phyloP scores from a whole-genome alignment of 2,113 vertebrate species.

The Bettongia penicillata region DNA sequence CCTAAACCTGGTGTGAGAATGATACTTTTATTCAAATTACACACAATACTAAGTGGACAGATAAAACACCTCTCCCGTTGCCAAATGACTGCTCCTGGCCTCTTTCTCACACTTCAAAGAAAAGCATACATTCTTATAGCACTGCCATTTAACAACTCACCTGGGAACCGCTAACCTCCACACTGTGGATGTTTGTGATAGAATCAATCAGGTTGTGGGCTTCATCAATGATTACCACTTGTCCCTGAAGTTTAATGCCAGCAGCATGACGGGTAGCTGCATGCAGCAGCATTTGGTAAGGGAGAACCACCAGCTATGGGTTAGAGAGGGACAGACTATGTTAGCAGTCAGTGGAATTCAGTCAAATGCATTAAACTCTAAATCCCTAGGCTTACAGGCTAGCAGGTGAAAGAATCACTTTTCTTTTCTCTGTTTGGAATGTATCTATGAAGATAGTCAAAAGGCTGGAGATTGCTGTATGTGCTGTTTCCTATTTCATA shows the following conservation, averaged over 20 bases:
- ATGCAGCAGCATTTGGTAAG: conserved; percentile 96
- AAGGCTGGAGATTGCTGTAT: accelerated
- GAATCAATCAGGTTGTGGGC: conserved; percentile 98
- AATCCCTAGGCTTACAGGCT: background rate
- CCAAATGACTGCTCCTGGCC: accelerated
- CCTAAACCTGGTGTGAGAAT: background rate
- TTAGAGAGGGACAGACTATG: accelerated
- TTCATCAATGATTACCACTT: conserved; percentile 96
- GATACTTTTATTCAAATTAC: background rate
- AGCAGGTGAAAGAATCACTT: background rate
- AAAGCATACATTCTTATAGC: accelerated
- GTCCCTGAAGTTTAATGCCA: conserved; percentile 93
- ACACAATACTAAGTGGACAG: background rate
- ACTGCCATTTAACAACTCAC: conserved; percentile 79
- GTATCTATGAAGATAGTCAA: background rate
- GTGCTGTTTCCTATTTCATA: background rate
- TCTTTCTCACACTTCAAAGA: background rate
- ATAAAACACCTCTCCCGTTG: background rate
- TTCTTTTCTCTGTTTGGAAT: background rate
- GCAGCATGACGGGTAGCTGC: conserved; percentile 91
- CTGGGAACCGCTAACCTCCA: conserved; percentile 92
- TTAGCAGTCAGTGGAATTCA: background rate
- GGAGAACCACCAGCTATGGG: conserved; percentile 94
- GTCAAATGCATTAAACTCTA: background rate
- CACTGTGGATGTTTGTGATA: conserved; percentile 92